Evolutionary conservation across 2,888 invertebrate genomes (phyloP), one percentile per base, ranked within the genome.

Genomic region (Dione vanillae): DNA sequence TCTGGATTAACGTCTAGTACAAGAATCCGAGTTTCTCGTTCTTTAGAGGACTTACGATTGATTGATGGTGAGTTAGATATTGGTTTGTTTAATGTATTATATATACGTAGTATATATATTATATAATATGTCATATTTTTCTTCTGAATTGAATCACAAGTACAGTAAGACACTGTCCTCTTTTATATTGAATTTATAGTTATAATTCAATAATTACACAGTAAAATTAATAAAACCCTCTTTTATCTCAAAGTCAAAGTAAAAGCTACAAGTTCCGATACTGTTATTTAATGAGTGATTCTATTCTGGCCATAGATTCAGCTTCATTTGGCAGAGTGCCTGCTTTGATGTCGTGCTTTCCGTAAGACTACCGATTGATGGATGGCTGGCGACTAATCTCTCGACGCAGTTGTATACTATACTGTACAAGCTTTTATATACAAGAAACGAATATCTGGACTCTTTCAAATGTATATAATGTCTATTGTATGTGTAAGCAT

Each of bases 291-390:
- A 37, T 16, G 16, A 37, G n/a, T 61, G 43, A 35, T 67, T 67
- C 61, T 59, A 67, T 59, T 51, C 20, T 11, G 58, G 14, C 43
- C 62, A 45, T 37, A 68, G 52, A 51, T 68, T 68, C 62, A 62
- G 68, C 43, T 45, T 59, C 68, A 68, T 62, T 68, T 68, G 68
- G 68, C 68, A 68, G 68, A 62, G 68, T 68, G 68, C 68, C 62
- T 62, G 49, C 49, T 41, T 37, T 58, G 49, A 62, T 35, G 68
- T 51, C 61, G 43, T 27, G 61, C 70, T 66, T 61, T 68, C 65
- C 65, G 61, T 65, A 37, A n/a, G 56, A 54, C 59, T 72, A 67
- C 51, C 67, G 70, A 68, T 52, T 74, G 74, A 74, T 73, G 69
- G 70, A 74, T 74, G 74, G 67, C 74, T 69, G 40, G 37, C 61